These are phyloP conservation scores for Urocyon cinereoargenteus DNA, from an alignment of 2,797 vertebrate species.

Conservation along the genomic window DNA sequence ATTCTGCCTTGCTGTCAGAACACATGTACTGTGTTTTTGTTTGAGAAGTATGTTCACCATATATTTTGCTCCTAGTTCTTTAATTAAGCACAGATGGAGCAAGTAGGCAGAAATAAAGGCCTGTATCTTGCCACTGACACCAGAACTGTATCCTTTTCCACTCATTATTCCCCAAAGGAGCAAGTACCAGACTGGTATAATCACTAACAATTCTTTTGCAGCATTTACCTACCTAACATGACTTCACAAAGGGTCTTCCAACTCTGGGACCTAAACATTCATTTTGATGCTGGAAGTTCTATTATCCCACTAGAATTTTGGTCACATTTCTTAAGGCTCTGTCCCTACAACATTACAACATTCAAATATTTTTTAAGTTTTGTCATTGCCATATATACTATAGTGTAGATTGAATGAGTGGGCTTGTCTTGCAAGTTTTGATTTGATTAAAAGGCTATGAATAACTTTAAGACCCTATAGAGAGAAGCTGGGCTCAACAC, in stretches of 20 bases:
- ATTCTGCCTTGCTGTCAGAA: conserved; percentile 38
- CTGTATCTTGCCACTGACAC: background rate
- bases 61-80: conserved; percentile 31
- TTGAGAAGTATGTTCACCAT: conserved; percentile 42
- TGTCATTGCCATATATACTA: background rate
- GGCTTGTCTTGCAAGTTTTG: conserved; percentile 1
- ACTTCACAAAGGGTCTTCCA: background rate
- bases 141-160: background rate
- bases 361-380: background rate
- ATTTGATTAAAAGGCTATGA: conserved; percentile 14
- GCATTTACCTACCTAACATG: conserved; percentile 1
- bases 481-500: conserved; percentile 2
- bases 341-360: background rate
- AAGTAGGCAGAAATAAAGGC: conserved; percentile 57
- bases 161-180: background rate
- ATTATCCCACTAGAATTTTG: conserved; percentile 42
- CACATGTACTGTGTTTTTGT: background rate
- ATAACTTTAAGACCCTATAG: conserved; percentile 36
- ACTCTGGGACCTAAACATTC: background rate
- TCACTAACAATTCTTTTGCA: background rate
- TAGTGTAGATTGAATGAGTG: conserved; percentile 8
- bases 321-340: conserved; percentile 11
- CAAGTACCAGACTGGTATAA: background rate
- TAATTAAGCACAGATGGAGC: background rate
- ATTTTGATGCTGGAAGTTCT: conserved; percentile 42